phyloP scores from a whole-genome alignment of 2,113 vertebrate species.

The Equus quagga region DNA sequence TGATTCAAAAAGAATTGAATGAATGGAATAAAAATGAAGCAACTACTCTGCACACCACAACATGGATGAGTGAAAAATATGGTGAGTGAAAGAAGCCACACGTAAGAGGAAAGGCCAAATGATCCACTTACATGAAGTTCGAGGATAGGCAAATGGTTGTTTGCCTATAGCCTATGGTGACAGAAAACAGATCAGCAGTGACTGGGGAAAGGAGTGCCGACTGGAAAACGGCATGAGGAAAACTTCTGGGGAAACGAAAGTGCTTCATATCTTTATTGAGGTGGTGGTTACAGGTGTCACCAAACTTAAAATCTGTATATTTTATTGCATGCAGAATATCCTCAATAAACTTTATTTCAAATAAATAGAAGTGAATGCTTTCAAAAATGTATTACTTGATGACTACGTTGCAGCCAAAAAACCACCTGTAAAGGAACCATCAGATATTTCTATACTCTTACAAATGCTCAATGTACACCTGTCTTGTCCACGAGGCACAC shows the following conservation, averaged over 20 bases:
- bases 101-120: background rate
- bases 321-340: background rate
- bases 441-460: background rate
- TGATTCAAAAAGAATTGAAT: background rate
- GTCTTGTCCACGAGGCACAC: background rate
- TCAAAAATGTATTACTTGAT: background rate
- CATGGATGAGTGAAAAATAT: slow-evolving; percentile 18
- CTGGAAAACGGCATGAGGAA: background rate
- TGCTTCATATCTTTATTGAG: background rate
- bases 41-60: background rate
- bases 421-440: background rate
- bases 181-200: background rate
- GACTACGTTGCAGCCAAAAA: background rate
- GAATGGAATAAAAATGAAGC: background rate
- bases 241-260: background rate
- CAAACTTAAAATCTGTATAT: background rate
- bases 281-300: background rate
- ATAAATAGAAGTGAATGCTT: background rate
- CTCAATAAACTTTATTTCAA: slow-evolving; percentile 35
- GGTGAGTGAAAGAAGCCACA: background rate
- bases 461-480: background rate
- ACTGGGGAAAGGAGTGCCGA: background rate
- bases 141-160: background rate
- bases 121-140: background rate
- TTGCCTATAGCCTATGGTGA: background rate